Conservation (phyloP, 2,888 invertebrate genomes). For the Caenorhabditis afra region DNA sequence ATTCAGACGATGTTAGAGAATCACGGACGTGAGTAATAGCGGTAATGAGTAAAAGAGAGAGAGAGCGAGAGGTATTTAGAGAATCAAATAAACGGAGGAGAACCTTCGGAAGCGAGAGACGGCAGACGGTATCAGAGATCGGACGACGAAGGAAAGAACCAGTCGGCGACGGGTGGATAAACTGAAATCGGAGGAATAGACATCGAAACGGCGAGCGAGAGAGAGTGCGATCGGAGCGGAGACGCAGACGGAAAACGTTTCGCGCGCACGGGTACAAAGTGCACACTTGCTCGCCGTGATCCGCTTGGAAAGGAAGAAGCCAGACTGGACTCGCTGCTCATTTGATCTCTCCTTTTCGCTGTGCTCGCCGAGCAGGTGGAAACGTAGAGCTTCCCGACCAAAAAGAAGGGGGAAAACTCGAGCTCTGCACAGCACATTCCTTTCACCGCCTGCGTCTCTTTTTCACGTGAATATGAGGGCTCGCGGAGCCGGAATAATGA, state of each 20-base stretch:
- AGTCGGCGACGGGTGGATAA: constrained; percentile 14
- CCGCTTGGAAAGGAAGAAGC: background rate
- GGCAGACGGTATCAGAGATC: constrained; percentile 33
- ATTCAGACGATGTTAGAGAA: constrained; percentile 3
- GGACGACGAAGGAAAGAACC: constrained; percentile 25
- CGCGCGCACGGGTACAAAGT: background rate
- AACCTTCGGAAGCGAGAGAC: constrained; percentile 5
- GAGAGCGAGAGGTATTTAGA: background rate
- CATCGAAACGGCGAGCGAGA: background rate
- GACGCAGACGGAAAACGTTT: constrained; percentile 8
- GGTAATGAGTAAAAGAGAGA: background rate
- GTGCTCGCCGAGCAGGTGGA: background rate
- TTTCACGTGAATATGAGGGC: background rate
- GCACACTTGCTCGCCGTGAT: background rate
- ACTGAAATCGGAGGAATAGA: background rate
- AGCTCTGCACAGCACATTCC: background rate
- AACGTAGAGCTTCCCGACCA: background rate
- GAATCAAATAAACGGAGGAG: background rate
- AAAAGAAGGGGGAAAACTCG: background rate
- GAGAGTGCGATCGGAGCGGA: background rate
- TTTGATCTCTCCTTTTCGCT: background rate
- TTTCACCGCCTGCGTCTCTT: background rate
- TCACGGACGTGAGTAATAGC: constrained; percentile 1
- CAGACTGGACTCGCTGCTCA: background rate
- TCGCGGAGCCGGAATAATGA: too few species aligned